Percentiles rank a stretch among this genome's conserved stretches.
Conservation (phyloP, 2,113 vertebrate genomes). For the Chrysochloris asiatica region DNA sequence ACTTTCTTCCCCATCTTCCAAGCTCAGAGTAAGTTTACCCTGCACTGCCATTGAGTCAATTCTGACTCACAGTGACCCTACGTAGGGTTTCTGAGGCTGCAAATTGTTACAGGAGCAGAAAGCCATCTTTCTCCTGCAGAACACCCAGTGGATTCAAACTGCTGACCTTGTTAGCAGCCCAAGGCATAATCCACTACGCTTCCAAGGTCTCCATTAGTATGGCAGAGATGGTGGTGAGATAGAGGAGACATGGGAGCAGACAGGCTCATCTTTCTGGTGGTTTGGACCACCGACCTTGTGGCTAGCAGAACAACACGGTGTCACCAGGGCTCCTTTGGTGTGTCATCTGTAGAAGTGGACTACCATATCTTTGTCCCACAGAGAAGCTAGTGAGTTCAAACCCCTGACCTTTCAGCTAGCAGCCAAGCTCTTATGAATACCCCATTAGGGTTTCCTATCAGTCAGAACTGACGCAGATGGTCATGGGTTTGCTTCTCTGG, state of each 20-base stretch:
- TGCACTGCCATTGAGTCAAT: no score
- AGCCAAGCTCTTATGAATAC: not conserved
- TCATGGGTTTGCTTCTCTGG: not conserved
- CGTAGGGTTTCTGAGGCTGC: no score
- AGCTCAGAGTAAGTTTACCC: not conserved
- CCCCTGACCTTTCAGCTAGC: not conserved
- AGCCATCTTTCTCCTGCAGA: no score
- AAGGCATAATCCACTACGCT: no score
- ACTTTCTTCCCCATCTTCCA: not conserved
- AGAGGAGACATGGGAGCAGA: not conserved
- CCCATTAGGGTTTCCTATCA: not conserved
- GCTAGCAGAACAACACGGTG: not conserved
- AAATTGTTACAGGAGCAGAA: no score
- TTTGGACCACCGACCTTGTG: not conserved
- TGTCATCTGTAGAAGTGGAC: not conserved
- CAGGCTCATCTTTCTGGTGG: not conserved
- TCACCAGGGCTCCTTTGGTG: not conserved
- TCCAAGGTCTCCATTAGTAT: not conserved
- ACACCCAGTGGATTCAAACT: no score
- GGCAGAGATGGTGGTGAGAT: not conserved
- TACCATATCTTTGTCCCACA: not conserved
- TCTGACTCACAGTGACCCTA: no score
- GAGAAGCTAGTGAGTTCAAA: not conserved
- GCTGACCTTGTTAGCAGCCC: no score
- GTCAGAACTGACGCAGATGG: not conserved